Evolutionary conservation across 1,140 invertebrate genomes (phyloP), one percentile per base, ranked within the genome.

Genomic region (Zelostemma sp.): DNA sequence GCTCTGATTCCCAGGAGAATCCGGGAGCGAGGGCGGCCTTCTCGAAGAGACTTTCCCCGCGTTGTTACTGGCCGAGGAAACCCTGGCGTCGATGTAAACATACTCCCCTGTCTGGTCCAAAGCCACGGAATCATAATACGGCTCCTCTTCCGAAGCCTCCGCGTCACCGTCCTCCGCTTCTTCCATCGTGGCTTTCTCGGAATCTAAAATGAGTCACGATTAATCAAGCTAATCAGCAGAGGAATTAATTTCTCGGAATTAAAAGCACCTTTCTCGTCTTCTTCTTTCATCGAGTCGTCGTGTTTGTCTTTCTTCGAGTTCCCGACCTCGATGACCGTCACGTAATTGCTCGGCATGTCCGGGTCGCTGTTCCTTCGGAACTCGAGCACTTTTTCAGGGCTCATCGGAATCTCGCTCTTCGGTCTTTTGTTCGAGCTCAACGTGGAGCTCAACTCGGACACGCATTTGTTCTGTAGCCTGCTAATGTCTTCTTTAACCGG

Each of bases 281-380:
- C 83, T 33, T 80, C 77, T 57, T 84, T 82, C 8, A 78, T 70
- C 56, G 74, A 75, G 56, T 82, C 77, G 35, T 83, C 80, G 49
- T 74, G 74, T 53, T 83, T 85, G 35, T 86, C 82, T 53, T 84
- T 85, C 49, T 85, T 86, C 3, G 77, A 78, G 47, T 69, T 85
- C 8, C 87, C 88, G 47, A 95, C 93, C 89, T 95, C 92, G 66
- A 95, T 95, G 46, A 95, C 94, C 56, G 94, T 95, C 60, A 95
- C 90, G 86, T 94, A 95, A 84, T 93, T 93, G 80, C 91, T 90
- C 78, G 87, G 89, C 74, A 88, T 86, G 75, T 85, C 83, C 49
- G 82, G 80, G 76, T 85, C 74, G 58, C 83, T 85, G 68, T 85
- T 85, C 73, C 83, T 82, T 60, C 83, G 75, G 58, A 77, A 75